These are phyloP conservation scores for Drosophila vallismaia DNA, from an alignment of 2,888 invertebrate species.

Conservation along the genomic window DNA sequence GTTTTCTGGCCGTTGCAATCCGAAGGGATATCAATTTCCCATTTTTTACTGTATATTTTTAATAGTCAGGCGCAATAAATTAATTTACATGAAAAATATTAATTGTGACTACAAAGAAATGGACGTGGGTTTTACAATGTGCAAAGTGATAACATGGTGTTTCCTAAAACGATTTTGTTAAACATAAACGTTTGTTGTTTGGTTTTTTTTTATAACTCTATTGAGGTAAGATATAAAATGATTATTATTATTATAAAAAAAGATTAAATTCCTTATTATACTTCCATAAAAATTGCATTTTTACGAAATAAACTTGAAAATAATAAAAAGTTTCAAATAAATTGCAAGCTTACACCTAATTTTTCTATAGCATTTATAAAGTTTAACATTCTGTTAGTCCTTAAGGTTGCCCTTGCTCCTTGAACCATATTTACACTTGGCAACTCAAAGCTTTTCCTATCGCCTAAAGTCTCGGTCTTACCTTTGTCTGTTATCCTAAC, in stretches of 20 bases:
- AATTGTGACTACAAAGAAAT: neutral
- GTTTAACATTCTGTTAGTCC: neutral
- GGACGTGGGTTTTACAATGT: neutral
- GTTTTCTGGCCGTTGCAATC: slow-evolving; percentile 6
- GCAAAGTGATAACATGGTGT: slow-evolving; percentile 37
- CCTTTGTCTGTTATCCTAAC: slow-evolving; percentile 59
- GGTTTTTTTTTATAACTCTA: neutral
- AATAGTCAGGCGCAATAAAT: slow-evolving; percentile 20
- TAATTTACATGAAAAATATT: slow-evolving; percentile 13
- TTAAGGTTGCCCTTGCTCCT: neutral
- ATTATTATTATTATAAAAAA: too few species aligned
- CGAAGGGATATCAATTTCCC: slow-evolving; percentile 15
- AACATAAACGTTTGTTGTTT: slow-evolving; percentile 1
- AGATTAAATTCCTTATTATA: slow-evolving; percentile 10
- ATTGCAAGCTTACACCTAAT: neutral
- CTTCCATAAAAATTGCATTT: slow-evolving; percentile 42
- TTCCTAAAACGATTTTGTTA: slow-evolving; percentile 5
- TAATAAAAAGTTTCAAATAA: neutral
- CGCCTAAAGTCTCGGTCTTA: slow-evolving; percentile 25
- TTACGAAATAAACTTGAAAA: neutral
- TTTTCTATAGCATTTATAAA: slow-evolving; percentile 17
- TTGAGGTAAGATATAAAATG: neutral
- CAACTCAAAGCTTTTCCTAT: slow-evolving; percentile 16
- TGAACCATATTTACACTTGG: slow-evolving; percentile 22
- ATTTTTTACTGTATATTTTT: slow-evolving; percentile 31